phyloP scores from a whole-genome alignment of 2,797 vertebrate genomes.

The Galago senegalensis region DNA sequence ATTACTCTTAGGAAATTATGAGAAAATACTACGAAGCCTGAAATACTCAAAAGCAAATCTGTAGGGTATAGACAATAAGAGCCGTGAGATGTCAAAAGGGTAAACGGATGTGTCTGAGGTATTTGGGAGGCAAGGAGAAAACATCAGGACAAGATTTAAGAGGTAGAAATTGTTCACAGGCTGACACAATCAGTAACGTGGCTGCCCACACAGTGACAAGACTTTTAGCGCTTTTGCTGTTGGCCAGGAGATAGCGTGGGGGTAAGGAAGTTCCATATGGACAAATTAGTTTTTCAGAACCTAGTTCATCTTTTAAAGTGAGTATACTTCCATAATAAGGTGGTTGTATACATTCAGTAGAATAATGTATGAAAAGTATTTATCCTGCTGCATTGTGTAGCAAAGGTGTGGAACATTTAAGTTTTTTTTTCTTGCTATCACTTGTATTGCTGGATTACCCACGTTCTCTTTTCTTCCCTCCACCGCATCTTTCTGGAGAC shows the following conservation, averaged over 20 bases:
- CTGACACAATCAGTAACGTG: not conserved
- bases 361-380: slow-evolving; percentile 9
- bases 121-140: not conserved
- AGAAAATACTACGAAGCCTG: not conserved
- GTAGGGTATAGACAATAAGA: not conserved
- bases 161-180: not conserved
- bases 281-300: slow-evolving; percentile 40
- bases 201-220: not conserved
- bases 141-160: not conserved
- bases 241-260: not conserved
- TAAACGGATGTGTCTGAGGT: not conserved
- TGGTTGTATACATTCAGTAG: slow-evolving; percentile 41
- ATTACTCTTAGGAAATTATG: not conserved
- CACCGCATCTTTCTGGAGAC: not conserved
- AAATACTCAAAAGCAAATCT: not conserved
- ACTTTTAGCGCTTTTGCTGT: slow-evolving; percentile 22
- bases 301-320: not conserved
- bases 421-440: slow-evolving; percentile 43
- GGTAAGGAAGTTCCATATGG: slow-evolving; percentile 27
- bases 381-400: not conserved
- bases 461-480: slow-evolving; percentile 41
- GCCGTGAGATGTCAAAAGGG: not conserved
- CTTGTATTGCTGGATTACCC: not conserved
- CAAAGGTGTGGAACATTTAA: slow-evolving; percentile 26
- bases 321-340: slow-evolving; percentile 18